Percentiles rank a stretch among this genome's conserved stretches.
phyloP scores from a whole-genome alignment of 2,113 vertebrate species.

The Sapayoa aenigma region DNA sequence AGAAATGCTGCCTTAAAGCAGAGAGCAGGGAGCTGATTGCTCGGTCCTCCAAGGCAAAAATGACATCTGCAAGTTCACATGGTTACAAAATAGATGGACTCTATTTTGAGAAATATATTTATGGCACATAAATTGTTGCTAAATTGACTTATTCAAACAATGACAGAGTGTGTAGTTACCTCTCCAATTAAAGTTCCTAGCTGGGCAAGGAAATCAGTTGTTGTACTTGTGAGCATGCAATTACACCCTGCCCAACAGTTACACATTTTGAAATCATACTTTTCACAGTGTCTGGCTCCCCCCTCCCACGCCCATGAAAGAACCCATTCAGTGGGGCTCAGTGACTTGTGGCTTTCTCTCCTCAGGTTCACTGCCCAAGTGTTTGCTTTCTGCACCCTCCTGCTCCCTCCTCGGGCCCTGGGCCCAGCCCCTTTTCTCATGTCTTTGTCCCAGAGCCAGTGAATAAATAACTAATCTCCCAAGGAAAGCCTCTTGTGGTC shows the following conservation, averaged over 20 bases:
- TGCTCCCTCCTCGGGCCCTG: constrained; percentile 59
- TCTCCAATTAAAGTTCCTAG: constrained; percentile 87
- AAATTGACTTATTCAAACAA: constrained; percentile 90
- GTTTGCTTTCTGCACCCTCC: constrained; percentile 70
- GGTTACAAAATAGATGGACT: constrained; percentile 74
- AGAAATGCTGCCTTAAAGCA: not conserved
- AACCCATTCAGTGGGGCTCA: constrained; percentile 9
- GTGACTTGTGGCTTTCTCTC: constrained; percentile 5
- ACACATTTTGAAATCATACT: constrained; percentile 62
- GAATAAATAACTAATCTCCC: constrained; percentile 62
- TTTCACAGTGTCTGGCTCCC: constrained; percentile 59
- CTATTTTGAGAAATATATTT: constrained; percentile 77
- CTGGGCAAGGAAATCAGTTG: constrained; percentile 80
- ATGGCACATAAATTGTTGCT: constrained; percentile 79
- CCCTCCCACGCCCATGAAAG: not conserved
- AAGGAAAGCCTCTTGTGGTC: constrained; percentile 57
- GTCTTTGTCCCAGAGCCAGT: constrained; percentile 61
- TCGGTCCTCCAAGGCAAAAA: constrained; percentile 2
- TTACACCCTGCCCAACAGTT: constrained; percentile 82
- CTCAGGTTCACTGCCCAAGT: constrained; percentile 17
- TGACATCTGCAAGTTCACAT: constrained; percentile 65
- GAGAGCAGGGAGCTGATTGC: not conserved
- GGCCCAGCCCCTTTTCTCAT: constrained; percentile 36
- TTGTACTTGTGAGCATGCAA: constrained; percentile 79
- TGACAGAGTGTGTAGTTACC: constrained; percentile 83